phyloP scores from a whole-genome alignment of 2,888 invertebrate species.

The Malthinus flaveolus region DNA sequence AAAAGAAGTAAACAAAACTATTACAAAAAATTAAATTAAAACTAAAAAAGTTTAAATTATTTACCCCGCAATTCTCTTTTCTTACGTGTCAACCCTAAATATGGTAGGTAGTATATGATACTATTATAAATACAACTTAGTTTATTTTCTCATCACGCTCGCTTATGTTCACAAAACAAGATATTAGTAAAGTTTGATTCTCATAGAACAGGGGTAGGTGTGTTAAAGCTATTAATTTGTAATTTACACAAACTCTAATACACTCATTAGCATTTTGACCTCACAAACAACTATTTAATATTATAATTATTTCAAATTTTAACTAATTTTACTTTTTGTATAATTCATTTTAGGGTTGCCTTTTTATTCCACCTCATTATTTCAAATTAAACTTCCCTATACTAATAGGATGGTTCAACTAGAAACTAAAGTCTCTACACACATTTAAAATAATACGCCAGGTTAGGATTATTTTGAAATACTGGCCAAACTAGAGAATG shows the following conservation, averaged over 20 bases:
- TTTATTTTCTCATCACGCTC: slow-evolving; percentile 33
- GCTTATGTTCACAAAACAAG: slow-evolving; percentile 35
- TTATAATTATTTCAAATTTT: too few relatives aligned
- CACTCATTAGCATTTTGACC: slow-evolving; percentile 21
- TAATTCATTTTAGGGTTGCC: too few relatives aligned
- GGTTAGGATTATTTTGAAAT: too few relatives aligned
- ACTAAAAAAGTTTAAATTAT: too few relatives aligned
- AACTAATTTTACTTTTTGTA: too few relatives aligned
- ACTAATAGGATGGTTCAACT: too few relatives aligned
- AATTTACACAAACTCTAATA: slow-evolving; percentile 21
- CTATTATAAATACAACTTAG: slow-evolving; percentile 10
- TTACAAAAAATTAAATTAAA: slow-evolving; percentile 6
- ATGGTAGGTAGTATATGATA: slow-evolving; percentile 8
- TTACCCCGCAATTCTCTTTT: slow-evolving; percentile 4
- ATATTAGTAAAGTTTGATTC: slow-evolving; percentile 39
- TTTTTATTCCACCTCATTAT: too few relatives aligned
- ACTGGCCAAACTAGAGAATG: too few relatives aligned
- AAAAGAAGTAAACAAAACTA: slow-evolving; percentile 20
- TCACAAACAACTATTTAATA: not conserved
- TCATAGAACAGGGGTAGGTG: slow-evolving; percentile 26
- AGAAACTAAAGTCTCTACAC: too few relatives aligned
- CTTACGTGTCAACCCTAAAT: slow-evolving; percentile 5
- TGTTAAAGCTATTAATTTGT: slow-evolving; percentile 27
- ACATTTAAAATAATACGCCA: too few relatives aligned
- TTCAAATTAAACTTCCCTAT: too few relatives aligned